Percentiles rank a stretch among this genome's conserved stretches.
phyloP scores from a whole-genome alignment of 2,888 invertebrate species.

The Xylota segnis region DNA sequence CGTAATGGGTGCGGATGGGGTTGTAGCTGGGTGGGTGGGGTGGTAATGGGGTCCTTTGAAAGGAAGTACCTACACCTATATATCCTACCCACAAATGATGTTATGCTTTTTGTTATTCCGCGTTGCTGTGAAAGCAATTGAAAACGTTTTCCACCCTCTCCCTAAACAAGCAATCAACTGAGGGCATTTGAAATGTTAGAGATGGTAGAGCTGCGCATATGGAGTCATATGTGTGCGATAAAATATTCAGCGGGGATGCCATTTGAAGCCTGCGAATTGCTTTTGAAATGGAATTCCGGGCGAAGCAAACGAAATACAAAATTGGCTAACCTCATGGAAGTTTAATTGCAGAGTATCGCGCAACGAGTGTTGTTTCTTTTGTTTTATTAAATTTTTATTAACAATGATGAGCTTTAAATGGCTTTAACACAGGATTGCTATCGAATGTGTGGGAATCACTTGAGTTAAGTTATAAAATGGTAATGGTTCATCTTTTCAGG shows the following conservation, averaged over 20 bases:
- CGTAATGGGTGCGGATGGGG: conserved; percentile 65
- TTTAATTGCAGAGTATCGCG: conserved; percentile 58
- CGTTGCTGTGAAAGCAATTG: conserved; percentile 66
- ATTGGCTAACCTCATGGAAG: conserved; percentile 72
- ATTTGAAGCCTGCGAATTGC: conserved; percentile 68
- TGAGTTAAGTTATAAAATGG: not conserved
- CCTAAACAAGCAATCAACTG: conserved; percentile 50
- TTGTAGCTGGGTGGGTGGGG: conserved; percentile 2
- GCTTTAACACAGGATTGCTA: conserved; percentile 20
- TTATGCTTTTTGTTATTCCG: conserved; percentile 66
- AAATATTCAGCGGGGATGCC: conserved; percentile 66
- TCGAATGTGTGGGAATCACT: not conserved
- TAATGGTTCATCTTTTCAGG: no score
- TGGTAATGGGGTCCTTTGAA: conserved; percentile 26
- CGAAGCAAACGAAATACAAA: conserved; percentile 36
- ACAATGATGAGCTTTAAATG: conserved; percentile 57
- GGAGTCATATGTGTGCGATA: conserved; percentile 53
- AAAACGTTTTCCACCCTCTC: conserved; percentile 31
- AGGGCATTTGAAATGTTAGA: conserved; percentile 62
- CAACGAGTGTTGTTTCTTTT: conserved; percentile 22
- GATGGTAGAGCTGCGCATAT: conserved; percentile 31
- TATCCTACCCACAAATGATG: conserved; percentile 63
- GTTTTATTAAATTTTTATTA: conserved; percentile 66
- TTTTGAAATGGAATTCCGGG: conserved; percentile 55
- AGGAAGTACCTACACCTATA: conserved; percentile 14